Evolutionary conservation across 1,140 invertebrate species (phyloP), one percentile per base, ranked within the genome.

Genomic region (Heliconius hermathena): DNA sequence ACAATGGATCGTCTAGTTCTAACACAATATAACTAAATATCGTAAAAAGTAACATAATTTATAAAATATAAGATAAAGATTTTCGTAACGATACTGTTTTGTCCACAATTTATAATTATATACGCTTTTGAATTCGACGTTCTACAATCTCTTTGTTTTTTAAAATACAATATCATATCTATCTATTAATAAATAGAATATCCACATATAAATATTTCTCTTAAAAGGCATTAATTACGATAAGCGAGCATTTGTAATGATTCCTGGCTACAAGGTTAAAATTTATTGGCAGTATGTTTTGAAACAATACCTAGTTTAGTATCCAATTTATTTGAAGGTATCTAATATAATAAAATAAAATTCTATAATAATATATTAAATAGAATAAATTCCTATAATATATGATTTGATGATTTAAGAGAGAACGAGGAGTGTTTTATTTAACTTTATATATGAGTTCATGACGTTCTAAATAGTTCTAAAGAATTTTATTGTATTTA

Each of bases 211-310:
- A 66, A 66, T 66, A 26, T 66, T 66, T 66, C 60, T 66, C 60
- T 26, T 26, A 66, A 66, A 66, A 66, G n/a, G 4, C 60, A 66
- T 66, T 66, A 66, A 66, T 66, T 66, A 66, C 60, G 60, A 66
- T 66, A 66, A 66, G 60, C 60, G n/a, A 26, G 60, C 60, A 29
- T 66, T 66, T 66, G 60, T 66, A 66, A 66, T 66, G 60, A 66
- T 66, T 66, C 60, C 22, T 66, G 22, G 60, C 60, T 66, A 22
- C 60, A 66, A 66, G 60, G 60, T 66, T 66, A 66, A 66, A 66
- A 16, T 66, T 66, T 29, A 66, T 66, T 26, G 60, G 11, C 22
- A 66, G 22, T 66, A 66, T 11, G 26, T 66, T 66, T 66, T 66
- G 22, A 66, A 26, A 66, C 11, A 29, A n/a, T 66, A 16, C 4